Evolutionary conservation across 2,797 vertebrate genomes (phyloP).

Genomic region (Yasuhikotakia modesta): DNA sequence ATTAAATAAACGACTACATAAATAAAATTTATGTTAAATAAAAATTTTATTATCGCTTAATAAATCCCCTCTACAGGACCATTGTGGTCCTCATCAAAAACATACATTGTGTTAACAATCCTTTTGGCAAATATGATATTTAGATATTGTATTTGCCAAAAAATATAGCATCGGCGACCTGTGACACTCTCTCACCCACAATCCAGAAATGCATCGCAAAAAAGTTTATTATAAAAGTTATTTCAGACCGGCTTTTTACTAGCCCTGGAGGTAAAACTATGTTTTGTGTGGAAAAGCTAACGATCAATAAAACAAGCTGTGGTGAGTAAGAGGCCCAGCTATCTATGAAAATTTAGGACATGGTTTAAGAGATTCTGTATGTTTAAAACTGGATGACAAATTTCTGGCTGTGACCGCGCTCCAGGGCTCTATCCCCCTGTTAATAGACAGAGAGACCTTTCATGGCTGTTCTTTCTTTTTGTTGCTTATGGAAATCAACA

Average conservation of each 20-base stretch:
- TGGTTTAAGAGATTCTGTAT: conserved; percentile 47
- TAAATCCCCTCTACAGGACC: no score
- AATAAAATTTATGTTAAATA: no score
- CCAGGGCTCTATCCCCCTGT: background rate
- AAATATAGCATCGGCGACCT: background rate
- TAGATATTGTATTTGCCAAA: background rate
- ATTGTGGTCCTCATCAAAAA: no score
- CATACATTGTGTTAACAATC: no score
- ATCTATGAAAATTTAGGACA: conserved; percentile 42
- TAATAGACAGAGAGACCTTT: background rate
- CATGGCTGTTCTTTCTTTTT: conserved; percentile 2
- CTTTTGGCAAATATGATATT: no score
- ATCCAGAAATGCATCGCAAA: background rate
- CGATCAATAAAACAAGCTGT: conserved; percentile 60
- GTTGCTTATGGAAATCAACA: background rate
- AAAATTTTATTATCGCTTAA: no score
- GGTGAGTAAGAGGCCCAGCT: conserved; percentile 31
- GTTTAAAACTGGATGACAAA: conserved; percentile 53
- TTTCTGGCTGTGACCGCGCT: conserved; percentile 20
- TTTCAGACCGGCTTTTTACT: conserved; percentile 14
- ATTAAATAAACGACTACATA: no score
- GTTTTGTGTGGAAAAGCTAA: conserved; percentile 31
- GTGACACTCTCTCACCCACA: background rate
- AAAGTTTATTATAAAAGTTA: background rate
- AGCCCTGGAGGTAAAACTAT: conserved; percentile 25